Base-by-base conservation (phyloP, 2,113 vertebrate genomes). In the Corythaixoides concolor region DNA sequence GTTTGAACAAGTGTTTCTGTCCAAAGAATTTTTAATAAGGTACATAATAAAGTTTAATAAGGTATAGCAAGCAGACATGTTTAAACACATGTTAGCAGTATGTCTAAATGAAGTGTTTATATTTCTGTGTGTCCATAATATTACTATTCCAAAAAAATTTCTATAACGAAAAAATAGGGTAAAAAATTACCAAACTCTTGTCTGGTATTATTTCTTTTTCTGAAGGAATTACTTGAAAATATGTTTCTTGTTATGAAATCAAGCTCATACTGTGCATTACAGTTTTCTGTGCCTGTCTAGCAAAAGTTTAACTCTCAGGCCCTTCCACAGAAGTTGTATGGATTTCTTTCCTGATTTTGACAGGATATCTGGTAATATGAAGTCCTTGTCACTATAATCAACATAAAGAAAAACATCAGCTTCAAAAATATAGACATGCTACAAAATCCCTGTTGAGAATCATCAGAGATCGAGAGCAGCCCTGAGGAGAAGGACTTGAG, bases 11-110 rank as follows among this genome's bases (percentile, higher is more conserved):
- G 79, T 43, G 56, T 43, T 83, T 50, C 75, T 74, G 55, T 81
- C 85, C 50, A 86, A 88, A 86, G 72, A 75, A 80, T 81, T 80
- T 94, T 91, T 95, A 95, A 88, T 95, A 86, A 93, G 68, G 41
- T 88, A 39, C 41, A 22, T 84, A 93, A 85, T 90, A 73, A 94
- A 91, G 68, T 94, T 93, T 92, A 84, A 88, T 81, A 83, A 85
- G 53, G 15, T 90, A 59, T 75, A 92, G 37, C 73, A 81, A 94
- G 60, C 47, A 89, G 79, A 49, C 26, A 0, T 75, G 76, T 84
- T 94, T 81, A 81, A 95, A 84, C 79, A 82, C 15, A 63, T 30
- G 60, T 55, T 81, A 93, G 79, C 63, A 63, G 27, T 28, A 47
- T 47, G 76, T 86, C 81, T 89, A 87, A 93, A 81, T 33, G n/a